Evolutionary conservation across 2,888 invertebrate species (phyloP), one percentile per base, ranked within the genome.

Genomic region (Drosophila kuntzei): DNA sequence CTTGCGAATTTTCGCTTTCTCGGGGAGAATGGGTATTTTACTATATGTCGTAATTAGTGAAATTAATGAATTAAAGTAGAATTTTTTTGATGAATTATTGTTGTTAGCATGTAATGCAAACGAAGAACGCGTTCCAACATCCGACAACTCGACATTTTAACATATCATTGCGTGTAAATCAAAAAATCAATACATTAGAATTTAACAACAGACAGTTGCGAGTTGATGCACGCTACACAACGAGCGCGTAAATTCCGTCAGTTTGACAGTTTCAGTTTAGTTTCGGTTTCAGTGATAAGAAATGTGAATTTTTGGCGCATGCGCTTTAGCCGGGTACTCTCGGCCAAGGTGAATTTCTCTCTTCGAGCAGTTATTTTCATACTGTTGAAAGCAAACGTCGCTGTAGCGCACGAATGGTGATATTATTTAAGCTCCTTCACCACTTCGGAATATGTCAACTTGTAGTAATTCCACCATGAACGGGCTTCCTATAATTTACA

Each of bases 211-310:
- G 67, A 59, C 49, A 39, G 39, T 39, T 39, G 18, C 11, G 18
- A 39, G 18, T 11, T 22, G 25, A 46, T 29, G 50, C 29, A 29
- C 11, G 36, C 34, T 7, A 51, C 20, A 61, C 25, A 36, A 62
- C 66, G 55, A 79, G 77, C 75, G 84, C 79, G 80, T 72, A 88
- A 85, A 89, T 89, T 89, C 89, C 89, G 81, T 89, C 76, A 87
- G 90, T 82, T 89, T 81, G 75, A 68, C 75, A 63, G 59, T 60
- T 72, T 62, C 65, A 44, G 53, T 75, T 58, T 55, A 54, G 53
- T 53, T 60, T 46, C 46, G 29, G 59, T 54, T 69, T 64, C 80
- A 78, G 79, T 80, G 89, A 88, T 81, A 87, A 87, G 79, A 81
- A 73, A 62, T 61, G 43, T 51, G 36, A 44, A 57, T 12, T 47